Evolutionary conservation across 2,888 invertebrate genomes (phyloP).

Genomic region (Trisateles emortualis): DNA sequence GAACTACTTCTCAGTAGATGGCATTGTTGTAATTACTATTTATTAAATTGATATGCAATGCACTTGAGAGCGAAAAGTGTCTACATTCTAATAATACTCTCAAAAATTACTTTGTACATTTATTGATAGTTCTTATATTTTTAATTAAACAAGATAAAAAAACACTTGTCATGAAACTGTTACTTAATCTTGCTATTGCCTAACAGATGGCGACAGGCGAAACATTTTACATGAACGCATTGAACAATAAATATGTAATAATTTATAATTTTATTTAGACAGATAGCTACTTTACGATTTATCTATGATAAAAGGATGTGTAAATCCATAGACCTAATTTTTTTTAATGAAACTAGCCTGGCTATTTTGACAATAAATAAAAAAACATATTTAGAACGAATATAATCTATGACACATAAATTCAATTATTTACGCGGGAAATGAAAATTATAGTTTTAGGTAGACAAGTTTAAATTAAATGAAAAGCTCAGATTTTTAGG

Average conservation of each 20-base stretch:
- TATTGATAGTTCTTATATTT: too few relatives aligned
- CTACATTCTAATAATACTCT: too few relatives aligned
- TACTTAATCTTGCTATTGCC: constrained; percentile 14
- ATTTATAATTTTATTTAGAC: too few relatives aligned
- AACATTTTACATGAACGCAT: too few relatives aligned
- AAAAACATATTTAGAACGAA: not conserved
- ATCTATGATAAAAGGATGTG: too few relatives aligned
- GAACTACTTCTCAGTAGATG: constrained; percentile 47
- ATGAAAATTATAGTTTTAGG: not conserved
- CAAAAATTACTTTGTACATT: not conserved
- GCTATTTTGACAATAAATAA: not conserved
- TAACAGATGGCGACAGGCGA: constrained; percentile 19
- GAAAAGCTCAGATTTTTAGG: not conserved
- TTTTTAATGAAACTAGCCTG: not conserved
- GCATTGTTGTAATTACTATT: constrained; percentile 1
- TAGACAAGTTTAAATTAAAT: not conserved
- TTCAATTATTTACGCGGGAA: constrained; percentile 9
- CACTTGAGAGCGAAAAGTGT: too few relatives aligned
- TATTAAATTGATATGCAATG: too few relatives aligned
- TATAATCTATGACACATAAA: not conserved
- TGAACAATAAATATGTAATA: too few relatives aligned
- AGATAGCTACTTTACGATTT: too few relatives aligned
- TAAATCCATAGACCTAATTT: too few relatives aligned
- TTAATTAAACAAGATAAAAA: too few relatives aligned
- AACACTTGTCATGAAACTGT: too few relatives aligned